These are phyloP conservation scores for Cheirogaleus major DNA, from an alignment of 2,797 vertebrate species.

Conservation along the genomic window DNA sequence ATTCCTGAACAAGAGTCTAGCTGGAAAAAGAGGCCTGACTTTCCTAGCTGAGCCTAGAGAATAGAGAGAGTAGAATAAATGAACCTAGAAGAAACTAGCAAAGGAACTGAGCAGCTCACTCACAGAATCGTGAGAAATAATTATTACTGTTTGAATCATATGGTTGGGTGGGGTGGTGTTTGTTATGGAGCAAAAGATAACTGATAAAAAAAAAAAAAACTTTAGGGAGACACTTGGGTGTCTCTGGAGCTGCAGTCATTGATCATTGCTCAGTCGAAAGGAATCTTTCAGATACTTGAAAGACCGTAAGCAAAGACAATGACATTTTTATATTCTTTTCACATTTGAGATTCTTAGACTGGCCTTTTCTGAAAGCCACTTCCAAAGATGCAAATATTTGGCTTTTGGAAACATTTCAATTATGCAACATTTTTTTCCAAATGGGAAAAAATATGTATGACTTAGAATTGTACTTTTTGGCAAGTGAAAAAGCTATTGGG, in stretches of 20 bases:
- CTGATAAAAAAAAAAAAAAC: not conserved
- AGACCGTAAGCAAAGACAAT: not conserved
- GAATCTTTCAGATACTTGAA: not conserved
- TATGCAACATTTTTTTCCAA: slow-evolving; percentile 18
- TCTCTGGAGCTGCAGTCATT: not conserved
- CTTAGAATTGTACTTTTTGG: slow-evolving; percentile 41
- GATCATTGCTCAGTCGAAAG: not conserved
- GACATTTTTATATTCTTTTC: not conserved
- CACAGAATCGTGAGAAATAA: not conserved
- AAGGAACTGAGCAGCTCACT: too few species aligned
- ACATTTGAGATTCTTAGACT: not conserved
- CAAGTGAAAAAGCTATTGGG: slow-evolving; percentile 25
- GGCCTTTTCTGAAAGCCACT: slow-evolving; percentile 31
- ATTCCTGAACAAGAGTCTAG: not conserved
- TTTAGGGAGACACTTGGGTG: fast-evolving
- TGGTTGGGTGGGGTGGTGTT: not conserved
- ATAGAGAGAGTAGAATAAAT: not conserved
- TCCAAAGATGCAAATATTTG: slow-evolving; percentile 49
- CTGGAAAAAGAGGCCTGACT: not conserved
- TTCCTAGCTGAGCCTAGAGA: not conserved
- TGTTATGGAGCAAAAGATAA: not conserved
- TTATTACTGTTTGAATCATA: not conserved
- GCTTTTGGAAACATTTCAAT: slow-evolving; percentile 59
- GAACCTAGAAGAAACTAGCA: not conserved
- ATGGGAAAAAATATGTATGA: slow-evolving; percentile 25